Percentiles rank a stretch among this genome's conserved stretches.
Conservation (phyloP, 2,888 invertebrate species). For the Drosophila robusta region DNA sequence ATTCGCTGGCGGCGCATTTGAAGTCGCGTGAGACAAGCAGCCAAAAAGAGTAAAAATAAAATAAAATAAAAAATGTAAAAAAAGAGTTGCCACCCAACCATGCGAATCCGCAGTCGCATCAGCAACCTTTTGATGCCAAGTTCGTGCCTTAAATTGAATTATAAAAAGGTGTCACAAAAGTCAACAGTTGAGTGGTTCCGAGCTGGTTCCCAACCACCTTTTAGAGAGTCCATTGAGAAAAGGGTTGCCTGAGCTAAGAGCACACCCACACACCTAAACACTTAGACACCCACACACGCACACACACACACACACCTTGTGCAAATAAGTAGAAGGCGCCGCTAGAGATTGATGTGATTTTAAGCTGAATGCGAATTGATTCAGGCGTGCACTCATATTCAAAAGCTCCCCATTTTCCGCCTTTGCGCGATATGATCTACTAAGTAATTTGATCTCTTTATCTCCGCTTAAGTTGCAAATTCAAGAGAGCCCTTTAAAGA, state of each 20-base stretch:
- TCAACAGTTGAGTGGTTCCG: slow-evolving; percentile 54
- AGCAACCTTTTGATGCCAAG: slow-evolving; percentile 67
- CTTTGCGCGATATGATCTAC: slow-evolving; percentile 15
- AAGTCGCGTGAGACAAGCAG: slow-evolving; percentile 44
- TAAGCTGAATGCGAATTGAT: slow-evolving; percentile 58
- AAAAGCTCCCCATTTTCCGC: slow-evolving; percentile 18
- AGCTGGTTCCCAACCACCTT: slow-evolving; percentile 7
- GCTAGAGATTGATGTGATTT: slow-evolving; percentile 55
- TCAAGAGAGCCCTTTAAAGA: not conserved
- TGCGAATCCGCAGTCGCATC: slow-evolving; percentile 33
- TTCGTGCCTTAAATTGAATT: slow-evolving; percentile 68
- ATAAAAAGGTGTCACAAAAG: slow-evolving; percentile 71
- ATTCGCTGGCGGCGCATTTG: slow-evolving; percentile 37
- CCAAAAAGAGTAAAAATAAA: not conserved
- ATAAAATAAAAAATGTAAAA: not conserved
- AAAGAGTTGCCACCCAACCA: slow-evolving; percentile 32
- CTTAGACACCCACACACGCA: not conserved
- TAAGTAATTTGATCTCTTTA: slow-evolving; percentile 21
- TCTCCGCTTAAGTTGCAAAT: slow-evolving; percentile 1
- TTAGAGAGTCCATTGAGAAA: slow-evolving; percentile 21
- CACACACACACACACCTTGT: not conserved
- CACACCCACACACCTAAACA: not conserved
- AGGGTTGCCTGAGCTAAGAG: slow-evolving; percentile 30
- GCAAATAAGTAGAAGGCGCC: slow-evolving; percentile 1
- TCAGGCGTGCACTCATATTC: slow-evolving; percentile 44